phyloP scores from a whole-genome alignment of 2,113 vertebrate genomes.

The Daboia siamensis region DNA sequence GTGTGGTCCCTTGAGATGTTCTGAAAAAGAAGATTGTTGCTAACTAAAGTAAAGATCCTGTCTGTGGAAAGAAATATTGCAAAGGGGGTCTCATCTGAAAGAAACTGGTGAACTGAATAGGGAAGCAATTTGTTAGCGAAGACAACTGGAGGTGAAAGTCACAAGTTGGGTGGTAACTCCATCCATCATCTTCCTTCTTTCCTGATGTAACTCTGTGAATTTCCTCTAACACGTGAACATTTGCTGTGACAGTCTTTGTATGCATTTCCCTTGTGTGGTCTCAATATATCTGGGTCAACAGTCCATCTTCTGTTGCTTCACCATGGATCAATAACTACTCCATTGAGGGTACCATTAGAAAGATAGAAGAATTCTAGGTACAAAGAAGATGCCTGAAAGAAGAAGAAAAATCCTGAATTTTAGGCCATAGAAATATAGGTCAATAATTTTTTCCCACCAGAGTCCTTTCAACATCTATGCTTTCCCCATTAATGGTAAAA shows the following conservation, averaged over 20 bases:
- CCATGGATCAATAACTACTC: not conserved
- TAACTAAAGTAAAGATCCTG: not conserved
- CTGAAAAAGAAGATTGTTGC: not conserved
- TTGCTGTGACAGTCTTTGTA: not conserved
- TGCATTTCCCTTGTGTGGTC: constrained; percentile 29
- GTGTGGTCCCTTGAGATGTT: not conserved
- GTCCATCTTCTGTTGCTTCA: constrained; percentile 15
- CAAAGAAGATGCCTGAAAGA: not conserved
- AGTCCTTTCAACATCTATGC: not conserved
- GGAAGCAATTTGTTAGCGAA: constrained; percentile 33
- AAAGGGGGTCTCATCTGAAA: constrained; percentile 4
- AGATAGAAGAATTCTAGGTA: not conserved
- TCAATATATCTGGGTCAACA: constrained; percentile 28
- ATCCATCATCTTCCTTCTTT: constrained; percentile 50
- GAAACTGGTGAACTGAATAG: not conserved
- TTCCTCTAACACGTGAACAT: not conserved
- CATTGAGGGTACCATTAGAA: fast-evolving
- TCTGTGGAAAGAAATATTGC: not conserved
- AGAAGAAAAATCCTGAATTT: not conserved
- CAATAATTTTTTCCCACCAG: not conserved
- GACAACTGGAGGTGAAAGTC: constrained; percentile 35
- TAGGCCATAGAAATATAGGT: not conserved
- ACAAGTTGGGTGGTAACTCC: constrained; percentile 30
- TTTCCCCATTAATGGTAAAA: not conserved
- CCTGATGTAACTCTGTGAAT: constrained; percentile 25